Evolutionary conservation across 1,140 invertebrate genomes (phyloP).

Genomic region (Drosophila burlai): DNA sequence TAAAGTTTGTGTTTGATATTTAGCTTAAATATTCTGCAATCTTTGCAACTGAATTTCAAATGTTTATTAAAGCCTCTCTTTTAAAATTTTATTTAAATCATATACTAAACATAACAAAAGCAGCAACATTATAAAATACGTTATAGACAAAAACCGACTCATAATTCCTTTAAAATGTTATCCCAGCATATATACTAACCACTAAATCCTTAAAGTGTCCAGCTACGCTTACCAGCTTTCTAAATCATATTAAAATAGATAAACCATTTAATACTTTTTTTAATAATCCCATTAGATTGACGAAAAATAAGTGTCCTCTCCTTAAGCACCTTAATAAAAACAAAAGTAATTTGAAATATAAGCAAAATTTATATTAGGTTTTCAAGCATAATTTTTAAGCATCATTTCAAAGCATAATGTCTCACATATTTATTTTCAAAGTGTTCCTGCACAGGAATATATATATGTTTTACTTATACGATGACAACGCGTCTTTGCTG

Average conservation of each 20-base stretch:
- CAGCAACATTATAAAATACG: no score
- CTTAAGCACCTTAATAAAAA: not conserved
- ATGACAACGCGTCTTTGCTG: conserved; percentile 21
- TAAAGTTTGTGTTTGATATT: not conserved
- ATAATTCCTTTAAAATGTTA: not conserved
- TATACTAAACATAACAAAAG: no score
- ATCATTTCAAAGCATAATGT: not conserved
- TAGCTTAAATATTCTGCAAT: no score
- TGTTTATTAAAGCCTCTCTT: no score
- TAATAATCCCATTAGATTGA: not conserved
- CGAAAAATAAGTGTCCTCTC: not conserved
- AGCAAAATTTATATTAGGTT: not conserved
- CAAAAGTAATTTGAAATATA: not conserved
- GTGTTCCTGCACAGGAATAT: not conserved
- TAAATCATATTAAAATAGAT: not conserved
- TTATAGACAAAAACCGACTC: not conserved
- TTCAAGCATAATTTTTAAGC: not conserved
- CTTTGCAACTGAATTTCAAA: no score
- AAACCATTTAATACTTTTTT: not conserved
- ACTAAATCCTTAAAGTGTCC: not conserved
- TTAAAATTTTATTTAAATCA: no score
- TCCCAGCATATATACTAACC: not conserved
- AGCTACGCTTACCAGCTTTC: not conserved
- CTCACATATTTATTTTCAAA: conserved; percentile 4
- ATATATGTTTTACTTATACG: not conserved